Conservation (phyloP, 1,140 invertebrate genomes). For the Monochamus saltuarius region DNA sequence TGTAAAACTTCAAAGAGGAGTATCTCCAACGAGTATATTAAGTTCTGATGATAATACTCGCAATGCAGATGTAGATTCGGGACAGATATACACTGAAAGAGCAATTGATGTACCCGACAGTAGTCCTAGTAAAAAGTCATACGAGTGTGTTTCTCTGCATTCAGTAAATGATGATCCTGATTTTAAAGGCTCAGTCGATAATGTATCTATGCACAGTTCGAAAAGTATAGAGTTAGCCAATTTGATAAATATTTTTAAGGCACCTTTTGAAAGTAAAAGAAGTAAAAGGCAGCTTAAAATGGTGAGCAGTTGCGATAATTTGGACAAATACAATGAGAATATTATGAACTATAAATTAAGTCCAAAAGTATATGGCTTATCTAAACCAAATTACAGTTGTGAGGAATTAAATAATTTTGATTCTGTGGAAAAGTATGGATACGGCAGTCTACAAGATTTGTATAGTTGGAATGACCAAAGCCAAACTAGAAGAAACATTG, state of each 20-base stretch:
- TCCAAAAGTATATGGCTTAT: slow-evolving; percentile 59
- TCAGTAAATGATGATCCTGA: slow-evolving; percentile 27
- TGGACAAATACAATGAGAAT: slow-evolving; percentile 35
- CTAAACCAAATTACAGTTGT: slow-evolving; percentile 57
- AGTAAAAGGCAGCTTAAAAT: slow-evolving; percentile 37
- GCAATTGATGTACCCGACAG: slow-evolving; percentile 45
- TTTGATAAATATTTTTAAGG: slow-evolving; percentile 43
- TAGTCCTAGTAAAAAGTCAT: slow-evolving; percentile 25
- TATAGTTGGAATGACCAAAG: slow-evolving; percentile 29
- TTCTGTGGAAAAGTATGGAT: slow-evolving; percentile 40
- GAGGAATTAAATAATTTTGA: slow-evolving; percentile 57
- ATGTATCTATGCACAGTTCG: slow-evolving; percentile 57
- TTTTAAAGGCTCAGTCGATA: slow-evolving; percentile 52
- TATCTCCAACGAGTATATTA: slow-evolving; percentile 21
- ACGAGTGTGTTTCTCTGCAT: slow-evolving; percentile 32
- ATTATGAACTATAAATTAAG: slow-evolving; percentile 54
- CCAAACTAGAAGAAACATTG: slow-evolving; percentile 29
- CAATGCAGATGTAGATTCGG: slow-evolving; percentile 28
- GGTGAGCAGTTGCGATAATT: slow-evolving; percentile 43
- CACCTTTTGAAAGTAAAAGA: slow-evolving; percentile 41
- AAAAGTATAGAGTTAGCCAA: slow-evolving; percentile 54
- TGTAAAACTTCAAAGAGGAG: slow-evolving; percentile 9
- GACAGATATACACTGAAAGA: slow-evolving; percentile 39
- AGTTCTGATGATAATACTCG: slow-evolving; percentile 27
- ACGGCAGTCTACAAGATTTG: slow-evolving; percentile 49